Percentiles rank a stretch among this genome's conserved stretches.
Evolutionary conservation across 2,888 invertebrate genomes (phyloP).

Genomic region (Celastrina argiolus): DNA sequence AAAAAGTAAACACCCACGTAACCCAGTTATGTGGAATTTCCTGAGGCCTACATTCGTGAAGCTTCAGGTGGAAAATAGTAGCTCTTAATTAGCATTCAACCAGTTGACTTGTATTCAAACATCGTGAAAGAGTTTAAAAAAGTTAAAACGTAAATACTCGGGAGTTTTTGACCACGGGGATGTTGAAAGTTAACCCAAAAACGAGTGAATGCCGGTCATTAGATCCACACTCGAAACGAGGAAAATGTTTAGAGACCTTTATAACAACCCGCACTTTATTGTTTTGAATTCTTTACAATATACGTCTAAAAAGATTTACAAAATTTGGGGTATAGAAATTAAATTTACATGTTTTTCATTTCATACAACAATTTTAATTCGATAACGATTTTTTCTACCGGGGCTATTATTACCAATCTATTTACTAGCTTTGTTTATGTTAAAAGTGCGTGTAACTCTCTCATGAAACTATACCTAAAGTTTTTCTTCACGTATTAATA

Average conservation of each 20-base stretch:
- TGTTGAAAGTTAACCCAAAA: conserved; percentile 10
- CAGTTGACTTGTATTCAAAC: conserved; percentile 9
- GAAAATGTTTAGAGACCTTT: conserved; percentile 6
- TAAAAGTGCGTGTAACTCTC: too few species aligned
- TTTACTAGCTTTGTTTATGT: too few species aligned
- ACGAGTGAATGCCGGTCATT: conserved; percentile 9
- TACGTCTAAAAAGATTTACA: neutral
- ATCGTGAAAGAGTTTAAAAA: conserved; percentile 5
- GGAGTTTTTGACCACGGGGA: neutral
- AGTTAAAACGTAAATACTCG: neutral
- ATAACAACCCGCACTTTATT: neutral
- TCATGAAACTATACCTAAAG: too few species aligned
- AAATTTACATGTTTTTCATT: neutral
- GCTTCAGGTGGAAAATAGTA: conserved; percentile 15
- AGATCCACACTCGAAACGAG: neutral
- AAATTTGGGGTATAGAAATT: neutral
- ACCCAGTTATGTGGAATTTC: conserved; percentile 11
- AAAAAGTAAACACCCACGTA: conserved; percentile 6
- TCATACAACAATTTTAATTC: too few species aligned
- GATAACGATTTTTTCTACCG: too few species aligned
- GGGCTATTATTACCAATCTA: too few species aligned
- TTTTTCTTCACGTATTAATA: too few species aligned
- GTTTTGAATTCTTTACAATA: neutral
- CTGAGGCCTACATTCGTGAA: neutral
- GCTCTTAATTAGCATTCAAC: conserved; percentile 21